Base-by-base conservation (phyloP, 1,140 invertebrate genomes). In the Potamilus streckersoni region DNA sequence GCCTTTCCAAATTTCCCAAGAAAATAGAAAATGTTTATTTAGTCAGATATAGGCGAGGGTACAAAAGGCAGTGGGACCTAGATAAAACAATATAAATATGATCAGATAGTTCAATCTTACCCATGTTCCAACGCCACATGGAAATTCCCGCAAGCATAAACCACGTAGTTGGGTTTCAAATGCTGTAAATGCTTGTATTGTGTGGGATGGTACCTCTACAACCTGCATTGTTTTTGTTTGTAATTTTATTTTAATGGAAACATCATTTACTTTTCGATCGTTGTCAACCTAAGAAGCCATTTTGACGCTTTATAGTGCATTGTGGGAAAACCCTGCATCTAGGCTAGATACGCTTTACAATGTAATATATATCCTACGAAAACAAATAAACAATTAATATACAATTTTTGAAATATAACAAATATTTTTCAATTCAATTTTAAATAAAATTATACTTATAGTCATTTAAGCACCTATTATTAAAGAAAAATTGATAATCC, bases 131-230 rank as follows among this genome's bases (percentile, higher is more conserved):
- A 68, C 60, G 61, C 88, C 88, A 80, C 88, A 89, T 13, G 88
- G 88, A 81, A 89, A 89, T 80, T 89, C 88, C 38, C 80, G 78
- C 20, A 89, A 74, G 73, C 88, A 87, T 19, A 89, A 71, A 31
- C 85, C 85, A 74, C 83, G 84, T 57, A 89, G 69, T 68, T 87
- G 84, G n/a, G 69, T 82, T 80, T 88, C 78, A 83, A 88, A 85
- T 14, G 85, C 88, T 55, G 69, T 31, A 75, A 80, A 87, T 11
- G 86, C 87, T 20, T 79, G 63, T 15, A 73, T 56, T 27, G 72
- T 71, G 27, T 77, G 74, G 6, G 61, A 60, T 63, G 71, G 65
- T n/a, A 71, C 68, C 23, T 78, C 75, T 80, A 85, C 81, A 55
- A 69, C 75, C 49, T 68, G 38, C 20, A 67, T 59, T n/a, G 70